These are phyloP conservation scores for Eumaeus atala DNA, from an alignment of 1,140 invertebrate species.

Conservation along the genomic window DNA sequence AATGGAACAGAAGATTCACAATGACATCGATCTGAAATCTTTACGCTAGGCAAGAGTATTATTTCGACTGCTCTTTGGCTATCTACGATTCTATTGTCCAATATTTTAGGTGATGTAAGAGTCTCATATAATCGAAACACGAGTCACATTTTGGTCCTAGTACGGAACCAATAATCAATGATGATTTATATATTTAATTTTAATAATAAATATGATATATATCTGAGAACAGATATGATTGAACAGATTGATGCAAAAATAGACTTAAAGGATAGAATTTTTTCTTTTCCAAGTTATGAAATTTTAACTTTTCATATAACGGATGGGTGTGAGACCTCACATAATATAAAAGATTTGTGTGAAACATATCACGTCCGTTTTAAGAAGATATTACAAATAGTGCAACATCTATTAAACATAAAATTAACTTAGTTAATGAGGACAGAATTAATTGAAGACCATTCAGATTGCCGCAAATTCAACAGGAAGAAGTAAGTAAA, in stretches of 20 bases:
- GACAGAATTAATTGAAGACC: conserved; percentile 23
- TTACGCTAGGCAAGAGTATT: no score
- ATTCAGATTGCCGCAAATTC: neutral
- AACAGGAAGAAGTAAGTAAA: no score
- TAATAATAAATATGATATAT: conserved; percentile 17
- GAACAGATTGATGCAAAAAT: conserved; percentile 9
- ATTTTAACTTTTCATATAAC: conserved; percentile 16
- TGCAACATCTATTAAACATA: conserved; percentile 22
- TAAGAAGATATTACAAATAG: conserved; percentile 23
- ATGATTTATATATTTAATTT: conserved; percentile 19
- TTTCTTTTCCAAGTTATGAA: conserved; percentile 1
- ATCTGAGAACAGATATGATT: conserved; percentile 18
- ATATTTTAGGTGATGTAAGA: no score
- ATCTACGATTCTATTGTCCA: no score
- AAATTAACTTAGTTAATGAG: conserved; percentile 14
- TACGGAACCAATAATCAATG: conserved; percentile 6
- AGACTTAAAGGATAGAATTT: conserved; percentile 15
- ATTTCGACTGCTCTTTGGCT: no score
- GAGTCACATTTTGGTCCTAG: conserved; percentile 12
- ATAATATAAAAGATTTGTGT: conserved; percentile 20
- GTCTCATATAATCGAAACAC: no score
- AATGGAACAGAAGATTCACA: no score
- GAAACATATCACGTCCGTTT: conserved; percentile 20
- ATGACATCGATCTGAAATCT: no score
- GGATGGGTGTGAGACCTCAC: neutral